Evolutionary conservation across 1,140 invertebrate species (phyloP), one percentile per base, ranked within the genome.

Genomic region (Caenorhabditis briggsae): DNA sequence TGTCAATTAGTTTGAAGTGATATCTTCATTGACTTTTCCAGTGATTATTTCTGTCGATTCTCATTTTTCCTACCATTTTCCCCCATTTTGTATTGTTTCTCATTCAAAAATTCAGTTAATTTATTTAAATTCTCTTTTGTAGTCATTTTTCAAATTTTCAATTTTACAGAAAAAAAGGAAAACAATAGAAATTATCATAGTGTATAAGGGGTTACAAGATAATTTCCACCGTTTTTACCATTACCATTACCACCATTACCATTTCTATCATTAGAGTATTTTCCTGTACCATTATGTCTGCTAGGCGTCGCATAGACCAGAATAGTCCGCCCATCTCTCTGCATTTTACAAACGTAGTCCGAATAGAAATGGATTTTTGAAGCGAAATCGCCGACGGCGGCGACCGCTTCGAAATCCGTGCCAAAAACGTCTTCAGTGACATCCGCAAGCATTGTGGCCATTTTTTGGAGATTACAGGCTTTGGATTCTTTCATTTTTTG

Each of bases 1-100:
- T 99, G 87, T 98, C 96, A 90, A 95, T 99, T 84, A 95, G 96
- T 85, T 94, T 98, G n/a, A 97, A 97, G 41, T 88, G 25, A 74
- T 58, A 41, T 25, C 16, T 59, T 41, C 14, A 8, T 82, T 48
- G 16, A 8, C 48, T 48, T 55, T 48, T 33, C 33, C 33, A 33
- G 33, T 33, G 33, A 33, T 82, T 48, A 14, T 41, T 7, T 46
- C 25, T 64, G 2, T 11, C 41, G 16, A 14, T 46, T n/a, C 12
- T 70, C 23, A 43, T 43, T 70, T 25, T 70, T 18, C n/a, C 1
- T 70, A 2, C 11, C 48, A n/a, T 74, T 74, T 70, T 12, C 11
- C 16, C 8, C 20, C 6, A 5, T 65, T 65, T 65, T 5, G 7
- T 33, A 18, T 8, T 16, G 9, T 65, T 25, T 59, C 8, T 55